These are phyloP conservation scores for Pachyuromys duprasi DNA, from an alignment of 2,797 vertebrate genomes.

Conservation along the genomic window DNA sequence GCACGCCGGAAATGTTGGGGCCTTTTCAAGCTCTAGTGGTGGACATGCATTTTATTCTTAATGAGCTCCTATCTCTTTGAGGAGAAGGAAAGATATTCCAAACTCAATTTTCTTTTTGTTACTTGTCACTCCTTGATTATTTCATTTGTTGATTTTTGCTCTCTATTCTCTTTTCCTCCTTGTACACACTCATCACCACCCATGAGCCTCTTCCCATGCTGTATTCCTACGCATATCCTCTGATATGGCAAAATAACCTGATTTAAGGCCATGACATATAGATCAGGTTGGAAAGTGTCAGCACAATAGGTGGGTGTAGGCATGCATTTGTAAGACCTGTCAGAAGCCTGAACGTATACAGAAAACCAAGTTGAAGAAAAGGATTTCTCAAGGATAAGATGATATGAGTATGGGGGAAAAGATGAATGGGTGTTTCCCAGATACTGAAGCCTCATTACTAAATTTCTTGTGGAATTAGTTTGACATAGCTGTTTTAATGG, in stretches of 20 bases:
- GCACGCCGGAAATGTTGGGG: neutral
- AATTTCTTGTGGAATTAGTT: neutral
- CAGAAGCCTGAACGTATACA: neutral
- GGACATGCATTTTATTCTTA: neutral
- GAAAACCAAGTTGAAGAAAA: neutral
- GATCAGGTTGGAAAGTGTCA: neutral
- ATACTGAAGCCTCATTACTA: neutral
- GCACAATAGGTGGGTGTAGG: neutral
- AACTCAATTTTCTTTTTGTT: neutral
- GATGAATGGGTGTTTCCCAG: neutral
- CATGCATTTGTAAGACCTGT: neutral
- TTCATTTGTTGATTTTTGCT: neutral
- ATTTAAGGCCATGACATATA: neutral
- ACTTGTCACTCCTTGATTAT: no score
- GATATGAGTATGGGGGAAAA: neutral
- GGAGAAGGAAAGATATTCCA: neutral
- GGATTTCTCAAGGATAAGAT: neutral
- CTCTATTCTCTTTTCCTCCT: fast-evolving
- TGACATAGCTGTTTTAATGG: neutral
- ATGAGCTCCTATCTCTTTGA: neutral
- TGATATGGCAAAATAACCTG: neutral
- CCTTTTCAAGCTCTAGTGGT: neutral
- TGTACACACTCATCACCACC: fast-evolving
- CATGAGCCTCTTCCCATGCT: neutral
- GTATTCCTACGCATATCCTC: no score